Percentiles rank a stretch among this genome's conserved stretches.
phyloP scores from a whole-genome alignment of 1,140 invertebrate genomes.

The Trichomalopsis sarcophagae region DNA sequence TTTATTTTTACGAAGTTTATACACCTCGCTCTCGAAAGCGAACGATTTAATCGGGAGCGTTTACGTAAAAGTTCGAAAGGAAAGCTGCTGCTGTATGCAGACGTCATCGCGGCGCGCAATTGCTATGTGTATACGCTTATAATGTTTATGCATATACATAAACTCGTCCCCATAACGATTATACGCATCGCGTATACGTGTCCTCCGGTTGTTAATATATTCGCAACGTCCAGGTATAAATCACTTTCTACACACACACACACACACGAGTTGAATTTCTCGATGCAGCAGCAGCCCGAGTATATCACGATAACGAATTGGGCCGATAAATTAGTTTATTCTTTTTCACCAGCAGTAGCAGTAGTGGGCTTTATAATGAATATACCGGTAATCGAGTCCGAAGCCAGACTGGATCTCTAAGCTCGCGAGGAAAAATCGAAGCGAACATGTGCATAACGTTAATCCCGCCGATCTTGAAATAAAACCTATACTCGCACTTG shows the following conservation, averaged over 20 bases:
- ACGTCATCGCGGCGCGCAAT: too few species aligned
- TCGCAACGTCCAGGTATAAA: not conserved
- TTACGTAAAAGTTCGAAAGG: too few species aligned
- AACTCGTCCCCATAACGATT: too few species aligned
- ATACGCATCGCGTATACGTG: too few species aligned
- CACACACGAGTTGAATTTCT: not conserved
- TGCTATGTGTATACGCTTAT: too few species aligned
- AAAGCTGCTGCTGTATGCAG: too few species aligned
- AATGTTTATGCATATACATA: too few species aligned
- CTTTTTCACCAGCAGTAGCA: too few species aligned
- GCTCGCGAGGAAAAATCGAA: not conserved
- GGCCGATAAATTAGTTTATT: not conserved
- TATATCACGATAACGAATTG: not conserved
- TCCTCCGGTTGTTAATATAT: not conserved
- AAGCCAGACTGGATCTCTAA: not conserved
- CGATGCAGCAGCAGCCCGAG: too few species aligned
- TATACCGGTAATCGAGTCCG: not conserved
- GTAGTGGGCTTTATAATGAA: not conserved
- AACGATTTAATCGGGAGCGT: too few species aligned
- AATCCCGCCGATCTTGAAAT: not conserved
- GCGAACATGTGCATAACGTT: not conserved
- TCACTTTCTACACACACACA: not conserved
- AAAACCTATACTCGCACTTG: not conserved
- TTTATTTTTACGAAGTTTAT: too few species aligned
- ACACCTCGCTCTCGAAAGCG: too few species aligned